Evolutionary conservation across 2,113 vertebrate species (phyloP).

Genomic region (Macaca fascicularis): DNA sequence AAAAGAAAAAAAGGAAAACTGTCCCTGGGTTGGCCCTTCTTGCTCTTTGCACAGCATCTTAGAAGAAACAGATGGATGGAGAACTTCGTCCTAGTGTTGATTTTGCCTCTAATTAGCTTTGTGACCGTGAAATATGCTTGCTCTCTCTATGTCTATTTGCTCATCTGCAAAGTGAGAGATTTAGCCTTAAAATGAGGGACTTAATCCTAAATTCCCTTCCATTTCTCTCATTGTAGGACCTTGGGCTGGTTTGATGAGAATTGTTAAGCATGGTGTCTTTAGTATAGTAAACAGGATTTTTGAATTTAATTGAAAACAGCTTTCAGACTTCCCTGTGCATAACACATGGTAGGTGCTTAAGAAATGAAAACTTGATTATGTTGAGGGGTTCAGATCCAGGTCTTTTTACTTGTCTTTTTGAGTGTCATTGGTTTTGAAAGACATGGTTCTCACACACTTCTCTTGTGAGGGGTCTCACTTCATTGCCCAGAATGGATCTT

Average conservation of each 20-base stretch:
- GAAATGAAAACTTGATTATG: neutral
- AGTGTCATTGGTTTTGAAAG: conserved; percentile 15
- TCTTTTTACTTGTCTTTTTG: neutral
- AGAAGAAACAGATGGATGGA: neutral
- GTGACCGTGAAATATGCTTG: conserved; percentile 33
- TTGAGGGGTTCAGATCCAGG: neutral
- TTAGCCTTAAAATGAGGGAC: neutral
- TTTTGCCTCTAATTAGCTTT: neutral
- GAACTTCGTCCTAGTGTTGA: neutral
- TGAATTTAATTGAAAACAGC: neutral
- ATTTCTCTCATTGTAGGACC: neutral
- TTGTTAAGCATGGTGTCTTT: neutral
- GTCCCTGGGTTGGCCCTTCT: neutral
- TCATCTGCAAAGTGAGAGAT: neutral
- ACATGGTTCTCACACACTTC: neutral
- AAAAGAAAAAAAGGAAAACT: neutral
- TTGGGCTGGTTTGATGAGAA: neutral
- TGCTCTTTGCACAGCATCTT: conserved; percentile 24
- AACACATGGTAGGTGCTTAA: neutral
- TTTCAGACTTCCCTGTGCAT: neutral
- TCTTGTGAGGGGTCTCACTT: no score
- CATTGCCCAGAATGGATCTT: no score
- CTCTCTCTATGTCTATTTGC: neutral
- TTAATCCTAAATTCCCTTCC: neutral
- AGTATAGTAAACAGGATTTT: neutral